These are phyloP conservation scores for Bombus confusus DNA, from an alignment of 1,140 invertebrate species.

Conservation along the genomic window DNA sequence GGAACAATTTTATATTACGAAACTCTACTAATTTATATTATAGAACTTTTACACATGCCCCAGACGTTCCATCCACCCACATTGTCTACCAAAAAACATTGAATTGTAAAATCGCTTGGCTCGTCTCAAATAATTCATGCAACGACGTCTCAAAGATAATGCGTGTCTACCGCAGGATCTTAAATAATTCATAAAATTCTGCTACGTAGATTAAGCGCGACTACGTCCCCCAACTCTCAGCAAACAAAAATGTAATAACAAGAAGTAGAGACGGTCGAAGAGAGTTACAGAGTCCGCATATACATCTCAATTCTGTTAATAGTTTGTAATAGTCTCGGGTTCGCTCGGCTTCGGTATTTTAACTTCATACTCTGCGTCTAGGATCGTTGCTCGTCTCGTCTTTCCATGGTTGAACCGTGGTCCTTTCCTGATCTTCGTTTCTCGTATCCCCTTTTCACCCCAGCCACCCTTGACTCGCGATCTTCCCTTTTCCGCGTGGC, in stretches of 20 bases:
- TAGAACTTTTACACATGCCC: not conserved
- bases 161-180: not conserved
- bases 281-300: conserved; percentile 27
- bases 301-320: conserved; percentile 74
- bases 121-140: not conserved
- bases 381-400: conserved; percentile 28
- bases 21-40: not conserved
- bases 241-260: conserved; percentile 1
- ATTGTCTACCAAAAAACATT: too few species aligned
- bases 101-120: not conserved
- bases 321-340: conserved; percentile 63
- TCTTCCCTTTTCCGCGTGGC: not conserved
- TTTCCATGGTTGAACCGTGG: conserved; percentile 13
- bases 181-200: not conserved
- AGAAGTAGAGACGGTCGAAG: not conserved
- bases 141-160: not conserved
- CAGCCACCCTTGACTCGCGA: not conserved
- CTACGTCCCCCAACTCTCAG: not conserved
- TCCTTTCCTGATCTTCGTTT: conserved; percentile 35
- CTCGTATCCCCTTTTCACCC: conserved; percentile 22
- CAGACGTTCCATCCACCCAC: too few species aligned
- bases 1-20: not conserved
- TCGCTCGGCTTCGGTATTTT: conserved; percentile 68
- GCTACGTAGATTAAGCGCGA: not conserved
- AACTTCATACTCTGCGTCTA: conserved; percentile 70